These are phyloP conservation scores for Drosophila pallidifrons DNA, from an alignment of 1,140 invertebrate species.

Conservation along the genomic window DNA sequence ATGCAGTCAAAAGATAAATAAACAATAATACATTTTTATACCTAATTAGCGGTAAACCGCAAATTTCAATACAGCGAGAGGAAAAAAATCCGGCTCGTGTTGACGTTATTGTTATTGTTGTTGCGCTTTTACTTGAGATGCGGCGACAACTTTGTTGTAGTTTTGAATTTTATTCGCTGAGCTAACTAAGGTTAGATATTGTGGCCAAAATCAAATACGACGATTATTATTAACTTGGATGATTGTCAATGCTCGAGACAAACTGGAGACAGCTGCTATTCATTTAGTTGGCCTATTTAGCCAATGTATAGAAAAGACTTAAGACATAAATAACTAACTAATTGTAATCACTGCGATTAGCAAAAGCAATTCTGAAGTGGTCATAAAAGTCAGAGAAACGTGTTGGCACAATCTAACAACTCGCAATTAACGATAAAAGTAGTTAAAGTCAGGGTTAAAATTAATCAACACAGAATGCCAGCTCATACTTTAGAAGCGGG, in stretches of 20 bases:
- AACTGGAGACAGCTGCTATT: slow-evolving; percentile 26
- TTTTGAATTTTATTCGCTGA: slow-evolving; percentile 53
- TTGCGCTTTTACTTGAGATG: slow-evolving; percentile 59
- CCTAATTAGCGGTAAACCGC: slow-evolving; percentile 82
- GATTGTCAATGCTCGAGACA: slow-evolving; percentile 52
- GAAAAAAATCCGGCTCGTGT: slow-evolving; percentile 40
- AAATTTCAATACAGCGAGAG: slow-evolving; percentile 66
- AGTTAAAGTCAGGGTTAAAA: slow-evolving; percentile 12
- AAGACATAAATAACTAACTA: slow-evolving; percentile 28
- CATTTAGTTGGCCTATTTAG: slow-evolving; percentile 31
- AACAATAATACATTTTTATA: slow-evolving; percentile 72
- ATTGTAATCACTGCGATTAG: slow-evolving; percentile 27
- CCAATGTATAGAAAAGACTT: neutral
- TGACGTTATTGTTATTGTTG: slow-evolving; percentile 16
- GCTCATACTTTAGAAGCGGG: neutral
- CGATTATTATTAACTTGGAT: slow-evolving; percentile 3
- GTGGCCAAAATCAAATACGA: slow-evolving; percentile 32
- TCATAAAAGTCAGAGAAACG: slow-evolving; percentile 3
- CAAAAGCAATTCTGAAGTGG: slow-evolving; percentile 21
- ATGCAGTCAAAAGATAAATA: slow-evolving; percentile 54
- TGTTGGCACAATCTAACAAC: slow-evolving; percentile 20
- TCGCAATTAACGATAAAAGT: slow-evolving; percentile 10
- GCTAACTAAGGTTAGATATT: slow-evolving; percentile 66
- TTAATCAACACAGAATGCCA: slow-evolving; percentile 3
- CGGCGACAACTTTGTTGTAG: slow-evolving; percentile 77